Conservation (phyloP, 2,113 vertebrate species). For the Melierax canorus region DNA sequence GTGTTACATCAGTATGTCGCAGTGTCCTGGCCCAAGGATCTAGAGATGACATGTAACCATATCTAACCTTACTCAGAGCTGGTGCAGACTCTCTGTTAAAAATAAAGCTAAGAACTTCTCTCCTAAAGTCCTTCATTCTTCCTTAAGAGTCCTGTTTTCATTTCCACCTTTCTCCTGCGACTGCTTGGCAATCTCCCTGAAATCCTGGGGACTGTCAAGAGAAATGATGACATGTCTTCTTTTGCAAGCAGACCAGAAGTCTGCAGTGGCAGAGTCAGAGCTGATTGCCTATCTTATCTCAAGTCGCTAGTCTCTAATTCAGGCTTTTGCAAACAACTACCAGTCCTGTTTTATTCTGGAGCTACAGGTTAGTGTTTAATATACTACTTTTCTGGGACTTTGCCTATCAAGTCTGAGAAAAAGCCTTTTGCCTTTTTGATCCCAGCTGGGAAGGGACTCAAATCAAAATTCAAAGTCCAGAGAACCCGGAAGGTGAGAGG, state of each 20-base stretch:
- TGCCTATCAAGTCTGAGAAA: background rate
- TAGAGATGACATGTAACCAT: background rate
- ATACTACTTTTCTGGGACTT: slow-evolving; percentile 31
- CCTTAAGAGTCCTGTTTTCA: slow-evolving; percentile 28
- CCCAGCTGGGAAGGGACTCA: background rate
- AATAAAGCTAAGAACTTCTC: background rate
- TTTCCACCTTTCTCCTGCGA: background rate
- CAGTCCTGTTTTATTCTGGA: slow-evolving; percentile 31
- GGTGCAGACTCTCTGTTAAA: background rate
- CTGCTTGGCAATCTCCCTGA: slow-evolving; percentile 53
- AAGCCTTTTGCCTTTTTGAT: background rate
- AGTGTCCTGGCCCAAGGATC: background rate
- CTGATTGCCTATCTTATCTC: slow-evolving; percentile 79
- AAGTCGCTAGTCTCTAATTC: slow-evolving; percentile 72
- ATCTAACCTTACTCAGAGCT: background rate
- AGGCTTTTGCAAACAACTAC: slow-evolving; percentile 71
- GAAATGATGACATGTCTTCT: slow-evolving; percentile 74
- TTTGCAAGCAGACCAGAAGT: slow-evolving; percentile 78
- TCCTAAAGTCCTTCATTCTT: background rate
- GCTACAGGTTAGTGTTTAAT: slow-evolving; percentile 30
- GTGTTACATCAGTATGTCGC: background rate
- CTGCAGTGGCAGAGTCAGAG: slow-evolving; percentile 70
- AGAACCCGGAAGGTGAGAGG: background rate
- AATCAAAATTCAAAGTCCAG: background rate
- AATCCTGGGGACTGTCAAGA: slow-evolving; percentile 78